A percentile compares a stretch with the other conserved stretches of the same genome.
phyloP scores from a whole-genome alignment of 2,113 vertebrate species.

The Hylia prasina region DNA sequence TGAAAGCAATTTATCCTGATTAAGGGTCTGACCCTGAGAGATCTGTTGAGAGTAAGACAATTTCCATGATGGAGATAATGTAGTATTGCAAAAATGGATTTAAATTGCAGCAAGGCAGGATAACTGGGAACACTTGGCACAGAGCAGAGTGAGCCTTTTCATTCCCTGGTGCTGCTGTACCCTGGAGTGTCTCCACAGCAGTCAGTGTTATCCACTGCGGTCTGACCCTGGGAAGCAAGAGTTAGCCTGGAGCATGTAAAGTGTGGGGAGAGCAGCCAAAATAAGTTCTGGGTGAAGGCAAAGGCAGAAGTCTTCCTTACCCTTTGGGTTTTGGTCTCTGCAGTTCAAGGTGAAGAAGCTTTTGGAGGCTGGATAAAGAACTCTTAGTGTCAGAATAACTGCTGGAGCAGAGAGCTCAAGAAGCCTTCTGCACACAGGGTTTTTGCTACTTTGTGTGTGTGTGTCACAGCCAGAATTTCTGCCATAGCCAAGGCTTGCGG shows the following conservation, averaged over 20 bases:
- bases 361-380: background rate
- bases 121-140: background rate
- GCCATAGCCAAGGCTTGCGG: background rate
- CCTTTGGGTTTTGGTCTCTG: background rate
- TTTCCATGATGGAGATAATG: background rate
- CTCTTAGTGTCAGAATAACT: background rate
- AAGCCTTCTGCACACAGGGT: background rate
- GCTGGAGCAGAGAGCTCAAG: background rate
- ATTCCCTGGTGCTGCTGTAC: background rate
- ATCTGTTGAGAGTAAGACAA: background rate
- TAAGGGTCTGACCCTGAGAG: background rate
- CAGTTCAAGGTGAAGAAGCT: background rate
- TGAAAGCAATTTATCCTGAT: background rate
- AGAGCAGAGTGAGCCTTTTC: background rate
- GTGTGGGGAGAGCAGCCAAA: background rate
- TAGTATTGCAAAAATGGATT: background rate
- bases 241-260: background rate
- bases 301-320: background rate
- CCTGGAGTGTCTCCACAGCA: background rate
- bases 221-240: background rate
- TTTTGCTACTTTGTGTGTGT: background rate
- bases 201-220: background rate
- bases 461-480: background rate
- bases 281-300: background rate
- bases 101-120: background rate